Evolutionary conservation across 2,113 vertebrate species (phyloP).

Genomic region (Nerophis lumbriciformis): DNA sequence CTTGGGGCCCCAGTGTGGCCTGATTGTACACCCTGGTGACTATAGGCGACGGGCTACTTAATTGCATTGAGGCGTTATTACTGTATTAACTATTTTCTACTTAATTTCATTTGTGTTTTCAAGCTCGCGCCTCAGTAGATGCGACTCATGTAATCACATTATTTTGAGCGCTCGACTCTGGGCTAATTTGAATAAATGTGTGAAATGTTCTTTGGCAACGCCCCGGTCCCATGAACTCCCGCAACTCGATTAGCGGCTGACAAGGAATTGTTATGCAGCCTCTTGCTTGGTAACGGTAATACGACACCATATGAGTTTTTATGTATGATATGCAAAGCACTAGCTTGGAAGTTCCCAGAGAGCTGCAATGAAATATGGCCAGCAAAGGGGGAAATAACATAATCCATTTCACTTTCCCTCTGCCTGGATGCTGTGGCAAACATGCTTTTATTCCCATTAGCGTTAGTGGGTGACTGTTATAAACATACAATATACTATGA

Average conservation of each 20-base stretch:
- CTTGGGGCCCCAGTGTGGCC: no score
- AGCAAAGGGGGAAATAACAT: slow-evolving; percentile 55
- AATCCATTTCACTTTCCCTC: slow-evolving; percentile 56
- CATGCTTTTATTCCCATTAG: slow-evolving; percentile 59
- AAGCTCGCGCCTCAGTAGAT: slow-evolving; percentile 4
- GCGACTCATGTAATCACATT: slow-evolving; percentile 73
- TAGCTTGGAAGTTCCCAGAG: slow-evolving; percentile 48
- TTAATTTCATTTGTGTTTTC: neutral
- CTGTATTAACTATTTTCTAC: no score
- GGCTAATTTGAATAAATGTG: slow-evolving; percentile 75
- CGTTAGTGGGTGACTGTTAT: slow-evolving; percentile 53
- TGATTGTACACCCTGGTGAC: no score
- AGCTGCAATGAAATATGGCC: slow-evolving; percentile 58
- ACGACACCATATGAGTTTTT: slow-evolving; percentile 67
- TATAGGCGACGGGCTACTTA: no score
- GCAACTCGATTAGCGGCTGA: slow-evolving; percentile 72
- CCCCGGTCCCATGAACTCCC: slow-evolving; percentile 70
- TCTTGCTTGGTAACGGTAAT: slow-evolving; percentile 66
- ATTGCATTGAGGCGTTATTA: no score
- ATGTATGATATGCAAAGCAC: slow-evolving; percentile 62
- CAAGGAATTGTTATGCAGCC: slow-evolving; percentile 73
- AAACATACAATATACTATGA: slow-evolving; percentile 33
- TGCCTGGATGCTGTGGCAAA: slow-evolving; percentile 50
- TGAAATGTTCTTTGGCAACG: slow-evolving; percentile 75
- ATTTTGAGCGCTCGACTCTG: slow-evolving; percentile 60